These are phyloP conservation scores for Phortica okadai DNA, from an alignment of 2,888 invertebrate species.

Conservation along the genomic window DNA sequence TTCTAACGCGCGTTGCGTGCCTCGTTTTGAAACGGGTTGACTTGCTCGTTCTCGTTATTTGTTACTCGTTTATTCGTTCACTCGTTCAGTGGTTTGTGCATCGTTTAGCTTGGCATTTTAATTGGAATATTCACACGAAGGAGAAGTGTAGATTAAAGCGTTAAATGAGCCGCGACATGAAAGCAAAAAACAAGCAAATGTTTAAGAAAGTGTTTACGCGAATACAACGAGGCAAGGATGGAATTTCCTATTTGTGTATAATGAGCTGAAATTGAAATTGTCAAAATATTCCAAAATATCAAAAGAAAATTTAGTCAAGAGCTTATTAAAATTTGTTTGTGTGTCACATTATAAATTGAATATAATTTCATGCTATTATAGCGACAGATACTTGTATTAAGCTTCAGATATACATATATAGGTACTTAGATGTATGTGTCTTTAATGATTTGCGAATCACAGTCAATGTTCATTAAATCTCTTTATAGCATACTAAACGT, in stretches of 20 bases:
- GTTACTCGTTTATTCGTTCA: slow-evolving; percentile 39
- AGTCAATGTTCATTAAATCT: not conserved
- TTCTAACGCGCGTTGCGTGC: slow-evolving; percentile 30
- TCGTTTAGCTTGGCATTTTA: slow-evolving; percentile 58
- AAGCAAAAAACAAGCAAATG: not conserved
- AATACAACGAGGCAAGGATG: not conserved
- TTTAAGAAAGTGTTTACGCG: not conserved
- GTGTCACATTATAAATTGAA: no score
- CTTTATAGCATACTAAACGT: not conserved
- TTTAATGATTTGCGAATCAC: no score
- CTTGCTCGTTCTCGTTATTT: slow-evolving; percentile 10
- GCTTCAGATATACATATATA: no score
- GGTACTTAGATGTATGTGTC: no score
- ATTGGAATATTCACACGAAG: slow-evolving; percentile 55
- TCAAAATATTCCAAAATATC: no score
- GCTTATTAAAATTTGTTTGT: no score
- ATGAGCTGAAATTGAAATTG: no score
- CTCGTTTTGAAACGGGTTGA: not conserved
- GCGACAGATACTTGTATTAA: no score
- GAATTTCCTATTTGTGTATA: no score
- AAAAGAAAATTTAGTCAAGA: no score
- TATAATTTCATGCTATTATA: no score
- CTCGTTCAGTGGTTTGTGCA: slow-evolving; percentile 27
- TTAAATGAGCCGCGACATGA: slow-evolving; percentile 47
- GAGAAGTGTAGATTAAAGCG: slow-evolving; percentile 51